Evolutionary conservation across 2,797 vertebrate genomes (phyloP), one percentile per base, ranked within the genome.

Genomic region (Sciaenops ocellatus): DNA sequence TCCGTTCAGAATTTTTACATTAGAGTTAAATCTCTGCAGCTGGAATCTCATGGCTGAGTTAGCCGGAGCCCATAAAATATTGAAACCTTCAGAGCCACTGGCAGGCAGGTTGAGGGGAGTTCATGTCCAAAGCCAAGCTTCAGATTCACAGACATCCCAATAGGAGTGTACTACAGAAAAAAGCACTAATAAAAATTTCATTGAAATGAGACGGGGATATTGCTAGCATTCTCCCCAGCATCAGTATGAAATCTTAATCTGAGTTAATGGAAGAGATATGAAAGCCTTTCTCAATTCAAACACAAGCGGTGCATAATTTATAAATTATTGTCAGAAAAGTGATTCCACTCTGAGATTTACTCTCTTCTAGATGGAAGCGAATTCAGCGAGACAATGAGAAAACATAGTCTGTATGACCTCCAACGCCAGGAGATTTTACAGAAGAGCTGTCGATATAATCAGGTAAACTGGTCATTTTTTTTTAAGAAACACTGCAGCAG

Each of bases 191-290:
- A 98, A 99, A 99, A 99, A 96, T 99, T 99, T 99, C 96, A 99
- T 99, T 96, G 96, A 98, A 99, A 99, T 98, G 97, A 99, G 98
- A 97, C 94, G 93, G 97, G 97, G 98, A 99, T 99, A 99, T 99
- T 98, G 98, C 97, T 98, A 97, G 97, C 97, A 97, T 98, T 98
- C 97, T 97, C 97, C 95, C 95, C 95, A 97, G 97, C 97, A 96
- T 98, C 97, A 96, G 94, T 98, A 99, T 99, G 97, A 99, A 99
- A 99, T 98, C 98, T 99, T 99, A 99, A 99, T 99, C 98, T 96
- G 97, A 99, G 97, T 98, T 99, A 99, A 99, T 99, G 98, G 98
- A 98, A 99, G 97, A 97, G 98, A 98, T 99, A 98, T 98, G 97
- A 99, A 99, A 99, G 97, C 97, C 96, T 99, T 99, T 99, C 97